These are phyloP conservation scores for Sceloporus undulatus DNA, from an alignment of 2,113 vertebrate species.

Conservation along the genomic window DNA sequence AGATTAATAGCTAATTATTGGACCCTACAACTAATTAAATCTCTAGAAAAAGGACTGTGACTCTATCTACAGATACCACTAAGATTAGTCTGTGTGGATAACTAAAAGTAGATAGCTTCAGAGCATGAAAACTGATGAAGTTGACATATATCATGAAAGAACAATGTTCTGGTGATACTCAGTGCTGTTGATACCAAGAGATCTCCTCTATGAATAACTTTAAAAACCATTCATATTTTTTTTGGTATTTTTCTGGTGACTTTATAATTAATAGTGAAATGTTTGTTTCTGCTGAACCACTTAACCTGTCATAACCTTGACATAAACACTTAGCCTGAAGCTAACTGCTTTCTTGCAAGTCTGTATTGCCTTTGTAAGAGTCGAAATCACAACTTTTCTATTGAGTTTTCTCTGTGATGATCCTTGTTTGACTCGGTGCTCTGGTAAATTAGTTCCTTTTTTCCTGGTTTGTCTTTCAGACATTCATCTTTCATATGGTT, in stretches of 20 bases:
- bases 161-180: neutral
- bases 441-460: constrained; percentile 20
- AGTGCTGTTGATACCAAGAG: neutral
- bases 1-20: neutral
- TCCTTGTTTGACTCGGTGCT: neutral
- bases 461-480: constrained; percentile 39
- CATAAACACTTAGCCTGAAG: neutral
- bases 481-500: constrained; percentile 39
- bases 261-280: neutral
- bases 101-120: constrained; percentile 31
- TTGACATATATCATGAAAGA: constrained; percentile 41
- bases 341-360: neutral
- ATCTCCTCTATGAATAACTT: constrained; percentile 31
- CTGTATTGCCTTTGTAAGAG: constrained; percentile 40
- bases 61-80: neutral
- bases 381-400: constrained; percentile 47
- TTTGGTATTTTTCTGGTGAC: constrained; percentile 36
- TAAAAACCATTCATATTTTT: constrained; percentile 12
- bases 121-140: constrained; percentile 41
- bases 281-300: constrained; percentile 24
- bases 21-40: neutral
- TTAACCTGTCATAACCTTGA: constrained; percentile 5
- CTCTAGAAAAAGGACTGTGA: too few species aligned
- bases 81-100: neutral
- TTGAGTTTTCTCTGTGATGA: constrained; percentile 30